Evolutionary conservation across 2,888 invertebrate genomes (phyloP).

Genomic region (Drosophila ezoana): DNA sequence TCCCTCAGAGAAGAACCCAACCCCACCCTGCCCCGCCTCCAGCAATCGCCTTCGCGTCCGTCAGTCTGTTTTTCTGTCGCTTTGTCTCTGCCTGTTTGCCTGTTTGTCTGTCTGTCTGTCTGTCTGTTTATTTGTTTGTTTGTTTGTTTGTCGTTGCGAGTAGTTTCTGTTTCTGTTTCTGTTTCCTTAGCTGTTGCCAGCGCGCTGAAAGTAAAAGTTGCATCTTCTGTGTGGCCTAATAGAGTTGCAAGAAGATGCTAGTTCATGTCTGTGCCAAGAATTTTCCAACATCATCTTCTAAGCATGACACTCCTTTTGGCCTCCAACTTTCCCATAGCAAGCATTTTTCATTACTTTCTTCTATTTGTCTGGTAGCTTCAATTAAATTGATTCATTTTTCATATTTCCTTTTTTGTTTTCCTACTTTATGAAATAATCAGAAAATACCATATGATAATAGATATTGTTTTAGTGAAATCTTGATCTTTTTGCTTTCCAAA

Average conservation of each 20-base stretch:
- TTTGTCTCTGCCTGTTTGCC: no score
- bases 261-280: constrained; percentile 12
- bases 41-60: background rate
- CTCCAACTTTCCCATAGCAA: background rate
- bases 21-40: constrained; percentile 3
- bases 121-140: constrained; percentile 27
- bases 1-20: constrained; percentile 1
- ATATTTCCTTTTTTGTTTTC: no score
- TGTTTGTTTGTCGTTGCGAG: constrained; percentile 47
- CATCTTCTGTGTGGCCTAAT: constrained; percentile 48
- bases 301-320: background rate
- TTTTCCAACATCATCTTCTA: constrained; percentile 8
- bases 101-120: no score
- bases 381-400: no score
- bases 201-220: constrained; percentile 70
- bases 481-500: no score
- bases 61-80: background rate
- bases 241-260: constrained; percentile 26
- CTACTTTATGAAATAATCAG: no score
- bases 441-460: no score
- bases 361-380: no score
- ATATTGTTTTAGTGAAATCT: no score
- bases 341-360: no score
- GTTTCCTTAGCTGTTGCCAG: constrained; percentile 19
- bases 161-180: constrained; percentile 34